Percentiles rank a stretch among this genome's conserved stretches.
Evolutionary conservation across 2,113 vertebrate genomes (phyloP).

Genomic region (Atrichornis clamosus): DNA sequence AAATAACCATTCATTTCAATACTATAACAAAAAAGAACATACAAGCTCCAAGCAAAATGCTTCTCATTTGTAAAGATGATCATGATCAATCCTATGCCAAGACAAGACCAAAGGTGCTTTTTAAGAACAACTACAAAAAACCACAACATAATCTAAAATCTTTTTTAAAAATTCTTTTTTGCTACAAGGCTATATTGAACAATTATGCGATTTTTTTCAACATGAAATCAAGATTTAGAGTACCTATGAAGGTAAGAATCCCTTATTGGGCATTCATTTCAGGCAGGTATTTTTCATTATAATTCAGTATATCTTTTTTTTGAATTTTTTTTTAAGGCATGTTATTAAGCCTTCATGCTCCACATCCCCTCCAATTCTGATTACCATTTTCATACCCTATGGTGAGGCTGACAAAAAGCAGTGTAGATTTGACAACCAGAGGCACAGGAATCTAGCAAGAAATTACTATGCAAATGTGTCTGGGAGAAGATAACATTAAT

Average conservation of each 20-base stretch:
- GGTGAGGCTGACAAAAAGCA: constrained; percentile 51
- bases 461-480: constrained; percentile 59
- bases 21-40: background rate
- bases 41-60: background rate
- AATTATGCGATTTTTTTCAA: background rate
- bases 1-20: background rate
- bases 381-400: constrained; percentile 49
- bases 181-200: background rate
- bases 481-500: constrained; percentile 37
- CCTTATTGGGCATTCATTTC: background rate
- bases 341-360: constrained; percentile 34
- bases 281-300: background rate
- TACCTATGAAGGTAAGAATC: background rate
- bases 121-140: background rate
- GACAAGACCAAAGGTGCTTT: background rate
- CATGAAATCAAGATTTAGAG: background rate
- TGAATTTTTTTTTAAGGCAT: background rate
- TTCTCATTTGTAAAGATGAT: constrained; percentile 21
- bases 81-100: background rate
- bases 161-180: background rate
- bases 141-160: background rate
- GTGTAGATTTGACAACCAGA: constrained; percentile 45
- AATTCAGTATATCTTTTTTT: background rate
- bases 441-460: constrained; percentile 41
- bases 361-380: constrained; percentile 8